Conservation (phyloP, 1,140 invertebrate species). For the Diprion similis region DNA sequence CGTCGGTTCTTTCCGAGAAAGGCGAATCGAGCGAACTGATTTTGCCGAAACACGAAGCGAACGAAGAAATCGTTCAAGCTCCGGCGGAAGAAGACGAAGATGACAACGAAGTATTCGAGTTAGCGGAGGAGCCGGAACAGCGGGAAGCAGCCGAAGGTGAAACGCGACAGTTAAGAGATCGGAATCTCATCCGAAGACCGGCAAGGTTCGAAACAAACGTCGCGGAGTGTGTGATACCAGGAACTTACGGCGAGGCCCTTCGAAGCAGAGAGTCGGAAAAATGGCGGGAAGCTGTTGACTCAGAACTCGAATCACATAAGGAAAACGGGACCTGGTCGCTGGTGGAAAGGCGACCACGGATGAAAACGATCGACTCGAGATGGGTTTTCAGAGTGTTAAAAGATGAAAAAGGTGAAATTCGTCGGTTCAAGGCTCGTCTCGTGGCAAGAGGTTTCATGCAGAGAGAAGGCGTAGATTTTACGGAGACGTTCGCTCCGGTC, state of each 20-base stretch:
- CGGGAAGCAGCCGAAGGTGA: slow-evolving; percentile 3
- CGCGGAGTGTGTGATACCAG: slow-evolving; percentile 1
- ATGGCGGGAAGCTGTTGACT: slow-evolving; percentile 27
- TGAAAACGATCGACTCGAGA: slow-evolving; percentile 25
- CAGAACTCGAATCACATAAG: slow-evolving; percentile 26
- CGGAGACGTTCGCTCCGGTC: slow-evolving; percentile 16
- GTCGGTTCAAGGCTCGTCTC: slow-evolving; percentile 42
- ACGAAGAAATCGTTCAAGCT: not conserved
- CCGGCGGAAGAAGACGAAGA: not conserved
- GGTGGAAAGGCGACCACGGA: slow-evolving; percentile 23
- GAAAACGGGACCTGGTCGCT: slow-evolving; percentile 28
- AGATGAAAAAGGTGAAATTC: slow-evolving; percentile 25
- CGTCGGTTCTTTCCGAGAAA: slow-evolving; percentile 8
- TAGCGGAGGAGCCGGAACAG: not conserved
- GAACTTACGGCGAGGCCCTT: not conserved
- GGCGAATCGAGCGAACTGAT: slow-evolving; percentile 8
- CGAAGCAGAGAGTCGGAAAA: slow-evolving; percentile 6
- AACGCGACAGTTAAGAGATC: slow-evolving; percentile 4
- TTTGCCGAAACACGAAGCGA: not conserved
- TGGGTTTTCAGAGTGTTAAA: slow-evolving; percentile 40
- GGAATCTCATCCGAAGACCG: not conserved
- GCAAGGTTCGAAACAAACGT: slow-evolving; percentile 4
- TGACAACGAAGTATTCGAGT: not conserved
- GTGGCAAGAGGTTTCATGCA: slow-evolving; percentile 46
- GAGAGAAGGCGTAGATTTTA: slow-evolving; percentile 19